Conservation (phyloP, 2,888 invertebrate genomes). For the Spilosoma lubricipeda region DNA sequence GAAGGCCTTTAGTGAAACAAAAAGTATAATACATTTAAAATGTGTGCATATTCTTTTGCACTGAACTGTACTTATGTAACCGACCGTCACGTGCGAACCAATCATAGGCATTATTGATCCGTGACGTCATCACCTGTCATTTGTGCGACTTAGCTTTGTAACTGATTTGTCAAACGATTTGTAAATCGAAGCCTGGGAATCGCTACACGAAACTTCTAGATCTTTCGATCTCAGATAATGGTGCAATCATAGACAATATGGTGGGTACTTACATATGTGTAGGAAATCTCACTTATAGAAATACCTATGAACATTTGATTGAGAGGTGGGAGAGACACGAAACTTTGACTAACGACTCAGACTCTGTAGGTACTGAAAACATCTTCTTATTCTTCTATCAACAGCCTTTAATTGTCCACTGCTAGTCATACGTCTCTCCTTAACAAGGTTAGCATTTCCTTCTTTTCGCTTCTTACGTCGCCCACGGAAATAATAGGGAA, state of each 20-base stretch:
- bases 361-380: too few relatives aligned
- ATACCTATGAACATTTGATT: not conserved
- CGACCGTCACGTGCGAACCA: constrained; percentile 67
- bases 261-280: not conserved
- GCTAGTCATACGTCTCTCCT: too few relatives aligned
- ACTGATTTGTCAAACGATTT: constrained; percentile 64
- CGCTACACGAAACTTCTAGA: constrained; percentile 6
- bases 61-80: constrained; percentile 52
- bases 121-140: constrained; percentile 73
- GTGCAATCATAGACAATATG: not conserved
- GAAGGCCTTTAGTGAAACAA: not conserved
- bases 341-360: too few relatives aligned
- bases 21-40: not conserved
- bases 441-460: too few relatives aligned
- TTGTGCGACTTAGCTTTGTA: constrained; percentile 47
- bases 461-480: too few relatives aligned
- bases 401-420: too few relatives aligned
- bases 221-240: constrained; percentile 1
- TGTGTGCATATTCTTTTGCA: constrained; percentile 33
- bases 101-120: constrained; percentile 67
- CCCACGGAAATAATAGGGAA: too few relatives aligned
- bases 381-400: too few relatives aligned
- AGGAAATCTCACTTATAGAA: not conserved
- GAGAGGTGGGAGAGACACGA: not conserved
- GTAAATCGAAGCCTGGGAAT: constrained; percentile 38